Base-by-base conservation (phyloP, 1,140 invertebrate species). In the Thalassaphorura encarpata region DNA sequence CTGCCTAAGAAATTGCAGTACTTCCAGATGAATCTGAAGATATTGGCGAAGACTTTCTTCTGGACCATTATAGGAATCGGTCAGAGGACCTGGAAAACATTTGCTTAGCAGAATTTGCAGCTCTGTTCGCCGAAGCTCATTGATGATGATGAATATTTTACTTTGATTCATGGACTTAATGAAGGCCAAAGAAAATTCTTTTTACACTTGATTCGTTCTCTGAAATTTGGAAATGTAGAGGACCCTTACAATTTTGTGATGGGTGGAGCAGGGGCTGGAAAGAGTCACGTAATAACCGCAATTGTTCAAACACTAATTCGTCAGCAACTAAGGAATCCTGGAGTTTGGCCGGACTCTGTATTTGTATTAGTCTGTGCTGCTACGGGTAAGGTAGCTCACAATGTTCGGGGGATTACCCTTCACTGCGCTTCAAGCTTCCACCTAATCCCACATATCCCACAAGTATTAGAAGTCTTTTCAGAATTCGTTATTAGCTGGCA, bases 311-410 rank as follows among this genome's bases (percentile, higher is more conserved):
- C 11, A 0, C 0, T 36, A 2, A 3, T 45, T 0, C 18, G 45
- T 0, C 45, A 21, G n/a, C 3, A 41, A 11, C 8, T 28, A 5
- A 31, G 18, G 8, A 1, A 31, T n/a, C 26, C 47, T 21, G 49
- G 47, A n/a, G 0, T 11, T 13, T 21, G 45, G 16, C 28, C 41
- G 1, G 21, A 6, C 5, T 6, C 26, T 3, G 18, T 40, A 1
- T 26, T 67, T 63, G 61, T 68, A 26, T 46, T 70, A 23, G 43
- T 70, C 47, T 56, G 60, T 43, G 68, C 69, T 33, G 60, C 64
- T 45, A 67, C 68, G 16, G 69, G 70, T 6, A 70, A 69, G 61
- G 70, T 70, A 19, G 69, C 71, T 13, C 66, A 64, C 54, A 47
- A 63, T 24, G 67, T 71, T 27, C 51, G 43, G 43, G 70, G 70